Base-by-base conservation (phyloP, 1,140 invertebrate genomes). In the Drosophila bifasciata region DNA sequence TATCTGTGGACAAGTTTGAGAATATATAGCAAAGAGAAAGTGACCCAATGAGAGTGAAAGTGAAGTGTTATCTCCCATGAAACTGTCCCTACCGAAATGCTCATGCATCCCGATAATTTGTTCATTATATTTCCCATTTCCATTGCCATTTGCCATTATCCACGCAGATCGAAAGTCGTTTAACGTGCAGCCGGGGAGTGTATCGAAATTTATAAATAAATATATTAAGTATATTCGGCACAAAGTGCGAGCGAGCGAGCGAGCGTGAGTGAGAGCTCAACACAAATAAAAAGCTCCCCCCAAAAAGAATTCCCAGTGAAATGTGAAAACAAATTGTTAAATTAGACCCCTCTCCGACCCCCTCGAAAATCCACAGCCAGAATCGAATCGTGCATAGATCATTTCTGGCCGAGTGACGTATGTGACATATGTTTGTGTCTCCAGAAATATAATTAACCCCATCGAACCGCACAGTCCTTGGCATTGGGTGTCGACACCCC, bases 141-240 rank as follows among this genome's bases (percentile, higher is more conserved):
- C 32, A 36, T 13, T 36, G 28, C 28, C 23, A 25, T 0, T 0
- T 25, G 23, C 23, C 32, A 36, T 13, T 13, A 4, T 1, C 32
- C 32, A 36, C 32, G 32, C 32, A 36, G 32, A 36, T 36, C n/a
- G 48, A 32, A 16, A 25, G 15, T 25, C 15, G 25, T 32, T 25
- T 25, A 16, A 32, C 32, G 7, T 16, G 23, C 8, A 32, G 32
- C 45, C 45, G 15, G 46, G 15, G 17, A 58, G 60, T 58, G 61
- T 45, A 57, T 52, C 68, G 74, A 81, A 70, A 85, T 86, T 88
- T 86, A 86, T 63, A 88, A 88, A 85, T 85, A 85, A 85, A 86
- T 86, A 49, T 77, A 86, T 62, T 69, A 73, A 84, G 79, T 86
- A 86, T 78, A 77, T 62, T 69, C 43, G 43, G 36, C 16, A 25